Evolutionary conservation across 1,140 invertebrate genomes (phyloP).

Genomic region (Limonius californicus): DNA sequence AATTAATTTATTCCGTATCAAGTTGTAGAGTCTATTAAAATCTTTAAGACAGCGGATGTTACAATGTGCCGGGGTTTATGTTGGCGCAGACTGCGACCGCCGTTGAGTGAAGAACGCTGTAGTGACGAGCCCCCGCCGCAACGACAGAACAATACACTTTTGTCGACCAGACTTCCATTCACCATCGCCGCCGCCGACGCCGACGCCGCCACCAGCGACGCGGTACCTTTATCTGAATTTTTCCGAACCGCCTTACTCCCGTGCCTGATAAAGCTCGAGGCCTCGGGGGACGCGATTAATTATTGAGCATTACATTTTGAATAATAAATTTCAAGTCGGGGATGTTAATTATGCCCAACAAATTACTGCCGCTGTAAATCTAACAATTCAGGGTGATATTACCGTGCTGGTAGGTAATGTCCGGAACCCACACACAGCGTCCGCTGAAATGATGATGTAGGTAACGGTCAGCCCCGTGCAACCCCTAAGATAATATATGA

Average conservation of each 20-base stretch:
- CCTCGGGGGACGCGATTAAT: neutral
- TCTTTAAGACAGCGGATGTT: neutral
- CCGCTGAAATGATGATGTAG: conserved; percentile 12
- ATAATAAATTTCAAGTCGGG: conserved; percentile 6
- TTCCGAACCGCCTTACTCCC: no score
- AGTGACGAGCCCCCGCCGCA: conserved; percentile 20
- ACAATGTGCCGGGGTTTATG: conserved; percentile 1
- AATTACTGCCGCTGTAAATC: conserved; percentile 12
- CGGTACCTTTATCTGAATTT: no score
- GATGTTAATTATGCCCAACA: conserved; percentile 10
- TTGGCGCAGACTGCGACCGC: conserved; percentile 14
- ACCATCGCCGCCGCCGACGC: neutral
- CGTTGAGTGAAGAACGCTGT: conserved; percentile 27
- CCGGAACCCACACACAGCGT: conserved; percentile 1
- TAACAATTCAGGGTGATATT: conserved; percentile 9
- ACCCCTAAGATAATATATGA: conserved; percentile 11
- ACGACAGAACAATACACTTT: conserved; percentile 32
- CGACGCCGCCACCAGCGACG: no score
- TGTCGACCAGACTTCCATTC: conserved; percentile 16
- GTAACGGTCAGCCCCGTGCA: conserved; percentile 5
- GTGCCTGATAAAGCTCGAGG: no score
- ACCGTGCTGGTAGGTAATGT: conserved; percentile 5
- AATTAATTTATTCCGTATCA: neutral
- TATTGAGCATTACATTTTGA: conserved; percentile 1
- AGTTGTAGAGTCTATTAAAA: conserved; percentile 9